Base-by-base conservation (phyloP, 2,888 invertebrate species). In the Saturnia pavonia region DNA sequence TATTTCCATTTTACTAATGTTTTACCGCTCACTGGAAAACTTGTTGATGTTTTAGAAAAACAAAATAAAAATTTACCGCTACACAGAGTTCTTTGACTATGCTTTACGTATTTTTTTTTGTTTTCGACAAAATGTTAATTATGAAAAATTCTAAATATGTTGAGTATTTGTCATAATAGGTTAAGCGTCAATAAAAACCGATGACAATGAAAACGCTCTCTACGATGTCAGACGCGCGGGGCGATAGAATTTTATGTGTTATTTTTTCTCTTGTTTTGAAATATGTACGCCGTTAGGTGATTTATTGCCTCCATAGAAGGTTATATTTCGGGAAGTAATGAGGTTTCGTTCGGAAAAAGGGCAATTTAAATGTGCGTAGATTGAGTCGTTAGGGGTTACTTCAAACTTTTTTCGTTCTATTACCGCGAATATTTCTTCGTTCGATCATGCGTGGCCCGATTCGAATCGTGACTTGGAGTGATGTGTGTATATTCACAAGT, bases 301-400 rank as follows among this genome's bases (percentile, higher is more conserved):
- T 94, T 94, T 94, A 94, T 92, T 87, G 90, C 86, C 87, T 88
- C 92, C 92, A 91, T 91, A 89, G 92, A 92, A 65, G 92, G 92
- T 92, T 93, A 91, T 90, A 91, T 91, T 91, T 91, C 90, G 91
- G 91, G 90, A 90, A 91, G 92, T 93, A 93, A 94, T 92, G 92
- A 94, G 92, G 90, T 92, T 92, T 91, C 87, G 91, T 92, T 93
- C 91, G 90, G 91, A 89, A 91, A 89, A 91, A 91, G 91, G 91
- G 92, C 92, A 92, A 92, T 93, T 91, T 92, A 88, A 91, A 92
- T 91, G 91, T 88, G 89, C 91, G 90, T 89, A 91, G 91, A 93
- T 92, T 92, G 93, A 92, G 92, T 89, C 90, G 91, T 92, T 90
- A 43, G 54, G 69, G 69, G 66, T 65, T 43, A 54, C 70, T 51